Conservation (phyloP, 1,140 invertebrate genomes). For the Archegozetes longisetosus region DNA sequence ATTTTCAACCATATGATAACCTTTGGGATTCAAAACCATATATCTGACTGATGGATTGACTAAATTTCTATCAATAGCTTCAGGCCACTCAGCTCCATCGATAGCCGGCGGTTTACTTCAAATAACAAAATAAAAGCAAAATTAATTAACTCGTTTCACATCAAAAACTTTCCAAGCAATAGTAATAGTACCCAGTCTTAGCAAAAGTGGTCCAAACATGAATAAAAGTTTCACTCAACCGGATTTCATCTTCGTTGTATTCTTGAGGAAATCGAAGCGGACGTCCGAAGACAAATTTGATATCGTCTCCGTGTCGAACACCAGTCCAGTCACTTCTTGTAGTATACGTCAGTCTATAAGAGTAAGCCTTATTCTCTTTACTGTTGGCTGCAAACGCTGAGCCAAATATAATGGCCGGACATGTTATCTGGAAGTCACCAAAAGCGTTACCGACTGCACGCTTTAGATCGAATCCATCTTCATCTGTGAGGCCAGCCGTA, state of each 20-base stretch:
- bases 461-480: not conserved
- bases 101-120: not conserved
- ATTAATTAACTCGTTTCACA: not conserved
- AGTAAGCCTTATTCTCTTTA: not conserved
- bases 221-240: not conserved
- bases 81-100: not conserved
- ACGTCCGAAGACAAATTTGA: not conserved
- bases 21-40: not conserved
- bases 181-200: not conserved
- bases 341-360: not conserved
- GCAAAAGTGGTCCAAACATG: slow-evolving; percentile 2
- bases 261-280: not conserved
- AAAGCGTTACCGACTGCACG: not conserved
- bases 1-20: not conserved
- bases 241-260: not conserved
- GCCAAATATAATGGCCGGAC: not conserved
- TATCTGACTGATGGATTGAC: not conserved
- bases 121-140: not conserved
- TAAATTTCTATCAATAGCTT: not conserved
- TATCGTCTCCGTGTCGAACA: slow-evolving; percentile 1
- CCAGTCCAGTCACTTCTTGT: slow-evolving; percentile 8
- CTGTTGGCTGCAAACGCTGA: no score
- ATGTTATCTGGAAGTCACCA: slow-evolving; percentile 4
- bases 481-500: not conserved
- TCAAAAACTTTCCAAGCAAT: not conserved